phyloP scores from a whole-genome alignment of 1,140 invertebrate species.

The Tetramorium simillimum region DNA sequence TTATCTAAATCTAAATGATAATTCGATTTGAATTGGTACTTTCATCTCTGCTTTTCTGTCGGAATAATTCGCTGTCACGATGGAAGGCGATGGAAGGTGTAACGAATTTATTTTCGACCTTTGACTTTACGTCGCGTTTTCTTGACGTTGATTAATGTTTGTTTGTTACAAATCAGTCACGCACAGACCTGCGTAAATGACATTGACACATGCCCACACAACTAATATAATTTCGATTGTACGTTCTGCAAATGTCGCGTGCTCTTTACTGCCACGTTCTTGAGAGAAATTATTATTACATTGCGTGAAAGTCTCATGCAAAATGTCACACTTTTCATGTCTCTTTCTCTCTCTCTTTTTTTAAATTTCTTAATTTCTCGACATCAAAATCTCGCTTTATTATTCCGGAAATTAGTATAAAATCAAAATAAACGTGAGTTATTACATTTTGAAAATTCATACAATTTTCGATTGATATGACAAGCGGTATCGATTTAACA shows the following conservation, averaged over 20 bases:
- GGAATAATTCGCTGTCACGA: not conserved
- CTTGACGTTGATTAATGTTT: constrained; percentile 31
- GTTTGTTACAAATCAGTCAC: constrained; percentile 17
- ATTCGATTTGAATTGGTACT: constrained; percentile 1
- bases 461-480: not conserved
- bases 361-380: not conserved
- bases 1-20: not conserved
- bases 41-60: not conserved
- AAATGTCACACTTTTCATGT: not conserved
- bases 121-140: not conserved
- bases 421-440: not conserved
- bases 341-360: not conserved
- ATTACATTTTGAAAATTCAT: not conserved
- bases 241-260: constrained; percentile 21
- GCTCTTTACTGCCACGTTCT: constrained; percentile 8
- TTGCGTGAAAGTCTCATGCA: not conserved
- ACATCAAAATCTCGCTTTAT: not conserved
- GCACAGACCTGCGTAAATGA: not conserved
- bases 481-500: not conserved
- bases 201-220: not conserved
- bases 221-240: constrained; percentile 47
- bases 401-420: not conserved
- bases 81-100: not conserved
- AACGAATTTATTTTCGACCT: not conserved
- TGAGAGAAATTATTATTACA: constrained; percentile 37